phyloP scores from a whole-genome alignment of 2,797 vertebrate genomes.

The Phyllotis vaccarum region DNA sequence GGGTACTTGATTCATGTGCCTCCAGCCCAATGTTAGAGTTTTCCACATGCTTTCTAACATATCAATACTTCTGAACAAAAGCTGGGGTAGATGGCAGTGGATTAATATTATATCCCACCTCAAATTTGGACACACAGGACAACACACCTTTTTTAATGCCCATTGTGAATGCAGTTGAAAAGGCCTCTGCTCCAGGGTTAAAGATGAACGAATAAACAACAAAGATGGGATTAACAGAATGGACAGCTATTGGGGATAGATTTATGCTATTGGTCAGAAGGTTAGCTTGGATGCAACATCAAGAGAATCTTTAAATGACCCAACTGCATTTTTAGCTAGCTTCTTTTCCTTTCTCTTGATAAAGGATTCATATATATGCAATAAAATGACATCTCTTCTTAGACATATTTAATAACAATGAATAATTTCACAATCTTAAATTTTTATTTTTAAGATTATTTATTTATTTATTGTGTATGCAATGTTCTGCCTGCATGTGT shows the following conservation, averaged over 20 bases:
- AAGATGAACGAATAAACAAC: neutral
- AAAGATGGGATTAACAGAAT: neutral
- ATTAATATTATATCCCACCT: neutral
- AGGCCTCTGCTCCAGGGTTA: neutral
- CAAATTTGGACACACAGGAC: neutral
- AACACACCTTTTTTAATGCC: neutral
- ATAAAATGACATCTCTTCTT: neutral
- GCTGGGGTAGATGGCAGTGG: neutral
- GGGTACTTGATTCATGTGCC: neutral
- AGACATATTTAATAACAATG: neutral
- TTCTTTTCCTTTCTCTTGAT: conserved; percentile 2
- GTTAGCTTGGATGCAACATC: neutral
- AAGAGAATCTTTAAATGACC: neutral
- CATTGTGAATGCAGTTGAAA: neutral
- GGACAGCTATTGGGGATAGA: neutral
- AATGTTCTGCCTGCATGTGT: too few relatives aligned
- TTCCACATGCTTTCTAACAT: neutral
- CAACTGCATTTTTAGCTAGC: neutral
- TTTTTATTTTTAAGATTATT: neutral
- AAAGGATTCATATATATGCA: conserved; percentile 1
- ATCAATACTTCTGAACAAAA: neutral
- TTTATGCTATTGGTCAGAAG: neutral
- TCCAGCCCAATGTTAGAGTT: too few relatives aligned
- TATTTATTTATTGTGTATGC: too few relatives aligned
- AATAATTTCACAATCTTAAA: neutral